These are phyloP conservation scores for Callyntrura guangdongensis DNA, from an alignment of 2,888 invertebrate genomes.

Conservation along the genomic window DNA sequence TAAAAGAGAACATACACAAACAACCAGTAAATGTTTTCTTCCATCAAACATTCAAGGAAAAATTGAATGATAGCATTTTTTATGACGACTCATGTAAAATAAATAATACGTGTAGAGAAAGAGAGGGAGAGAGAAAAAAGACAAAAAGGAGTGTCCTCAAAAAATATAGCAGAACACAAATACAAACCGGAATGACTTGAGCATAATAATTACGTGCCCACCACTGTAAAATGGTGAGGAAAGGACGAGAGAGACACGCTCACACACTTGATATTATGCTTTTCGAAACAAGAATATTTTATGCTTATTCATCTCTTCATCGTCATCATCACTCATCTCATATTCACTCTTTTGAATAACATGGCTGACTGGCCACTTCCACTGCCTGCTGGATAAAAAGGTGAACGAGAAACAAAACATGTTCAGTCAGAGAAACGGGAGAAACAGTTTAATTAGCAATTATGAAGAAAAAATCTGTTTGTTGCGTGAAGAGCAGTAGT, in stretches of 20 bases:
- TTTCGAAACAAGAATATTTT: constrained; percentile 28
- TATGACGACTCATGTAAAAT: constrained; percentile 49
- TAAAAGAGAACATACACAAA: not conserved
- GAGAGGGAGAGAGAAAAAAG: not conserved
- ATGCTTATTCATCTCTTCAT: constrained; percentile 55
- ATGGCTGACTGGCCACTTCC: not conserved
- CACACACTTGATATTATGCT: not conserved
- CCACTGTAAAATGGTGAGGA: constrained; percentile 1
- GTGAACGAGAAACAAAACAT: not conserved
- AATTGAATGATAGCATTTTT: constrained; percentile 39
- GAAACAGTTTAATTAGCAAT: constrained; percentile 71
- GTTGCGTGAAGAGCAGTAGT: constrained; percentile 46
- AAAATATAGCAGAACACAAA: not conserved
- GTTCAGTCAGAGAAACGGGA: not conserved
- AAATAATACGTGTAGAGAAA: constrained; percentile 19
- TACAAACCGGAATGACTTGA: constrained; percentile 51
- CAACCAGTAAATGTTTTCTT: constrained; percentile 3
- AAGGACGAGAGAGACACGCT: constrained; percentile 14
- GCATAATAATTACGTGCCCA: constrained; percentile 12
- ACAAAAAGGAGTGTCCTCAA: constrained; percentile 55
- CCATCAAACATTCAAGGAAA: not conserved
- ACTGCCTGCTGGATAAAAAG: constrained; percentile 3
- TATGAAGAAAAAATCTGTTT: constrained; percentile 31
- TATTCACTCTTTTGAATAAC: constrained; percentile 11
- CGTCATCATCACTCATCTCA: constrained; percentile 11